Percentiles rank a stretch among this genome's conserved stretches.
Conservation (phyloP, 2,113 vertebrate genomes). For the Phyllostomus discolor region DNA sequence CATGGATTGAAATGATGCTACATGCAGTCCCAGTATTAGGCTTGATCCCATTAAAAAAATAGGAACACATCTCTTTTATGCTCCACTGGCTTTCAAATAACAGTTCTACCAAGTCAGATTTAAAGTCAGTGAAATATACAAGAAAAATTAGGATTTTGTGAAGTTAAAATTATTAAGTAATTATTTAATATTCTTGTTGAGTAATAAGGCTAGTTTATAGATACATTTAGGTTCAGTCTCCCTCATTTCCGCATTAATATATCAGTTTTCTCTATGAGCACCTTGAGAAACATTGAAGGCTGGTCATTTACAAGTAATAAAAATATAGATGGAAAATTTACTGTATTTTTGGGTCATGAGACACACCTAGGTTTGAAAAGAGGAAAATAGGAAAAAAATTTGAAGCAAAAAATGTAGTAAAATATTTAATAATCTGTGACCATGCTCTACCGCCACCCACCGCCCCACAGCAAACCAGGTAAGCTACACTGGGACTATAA, state of each 20-base stretch:
- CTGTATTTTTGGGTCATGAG: too few species aligned
- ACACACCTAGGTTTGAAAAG: too few species aligned
- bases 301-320: not conserved
- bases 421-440: too few species aligned
- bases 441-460: too few species aligned
- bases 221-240: not conserved
- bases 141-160: not conserved
- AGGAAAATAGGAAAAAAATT: too few species aligned
- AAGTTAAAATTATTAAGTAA: not conserved
- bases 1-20: not conserved
- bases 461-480: too few species aligned
- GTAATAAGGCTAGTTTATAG: not conserved
- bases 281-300: not conserved
- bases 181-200: not conserved
- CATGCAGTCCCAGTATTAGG: not conserved
- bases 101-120: not conserved
- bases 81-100: not conserved
- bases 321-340: slow-evolving; percentile 68
- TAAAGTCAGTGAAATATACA: not conserved
- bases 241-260: not conserved
- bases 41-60: not conserved
- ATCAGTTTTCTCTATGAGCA: not conserved
- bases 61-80: not conserved
- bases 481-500: too few species aligned
- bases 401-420: too few species aligned